These are phyloP conservation scores for Cheilosia soror DNA, from an alignment of 2,888 invertebrate genomes.

Conservation along the genomic window DNA sequence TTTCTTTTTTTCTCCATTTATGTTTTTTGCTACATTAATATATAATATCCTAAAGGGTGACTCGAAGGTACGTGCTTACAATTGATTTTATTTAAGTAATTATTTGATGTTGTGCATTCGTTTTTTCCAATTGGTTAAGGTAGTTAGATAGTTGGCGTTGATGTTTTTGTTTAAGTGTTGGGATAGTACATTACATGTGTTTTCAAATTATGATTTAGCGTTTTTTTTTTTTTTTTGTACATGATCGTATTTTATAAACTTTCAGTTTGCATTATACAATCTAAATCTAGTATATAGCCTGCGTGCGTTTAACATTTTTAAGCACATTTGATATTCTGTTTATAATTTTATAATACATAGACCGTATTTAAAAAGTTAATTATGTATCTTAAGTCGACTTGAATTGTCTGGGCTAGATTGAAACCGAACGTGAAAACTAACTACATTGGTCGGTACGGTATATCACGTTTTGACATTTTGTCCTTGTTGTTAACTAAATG, in stretches of 20 bases:
- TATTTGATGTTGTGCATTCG: slow-evolving; percentile 19
- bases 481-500: too few relatives aligned
- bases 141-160: slow-evolving; percentile 23
- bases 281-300: not conserved
- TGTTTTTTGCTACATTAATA: slow-evolving; percentile 70
- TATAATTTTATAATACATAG: too few relatives aligned
- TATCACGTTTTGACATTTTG: too few relatives aligned
- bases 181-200: not conserved
- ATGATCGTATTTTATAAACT: too few relatives aligned
- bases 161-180: not conserved
- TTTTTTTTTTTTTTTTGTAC: too few relatives aligned
- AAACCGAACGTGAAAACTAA: too few relatives aligned
- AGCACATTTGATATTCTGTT: not conserved
- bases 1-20: slow-evolving; percentile 69
- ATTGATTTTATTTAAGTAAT: slow-evolving; percentile 34
- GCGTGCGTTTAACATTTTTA: not conserved
- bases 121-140: not conserved
- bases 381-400: too few relatives aligned
- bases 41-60: slow-evolving; percentile 79
- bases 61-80: slow-evolving; percentile 81
- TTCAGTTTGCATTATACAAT: not conserved
- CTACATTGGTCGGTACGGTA: too few relatives aligned
- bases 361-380: too few relatives aligned
- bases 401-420: too few relatives aligned
- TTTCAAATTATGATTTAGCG: not conserved